Percentiles rank a stretch among this genome's conserved stretches.
Evolutionary conservation across 2,888 invertebrate genomes (phyloP).

Genomic region (Carterocephalus palaemon): DNA sequence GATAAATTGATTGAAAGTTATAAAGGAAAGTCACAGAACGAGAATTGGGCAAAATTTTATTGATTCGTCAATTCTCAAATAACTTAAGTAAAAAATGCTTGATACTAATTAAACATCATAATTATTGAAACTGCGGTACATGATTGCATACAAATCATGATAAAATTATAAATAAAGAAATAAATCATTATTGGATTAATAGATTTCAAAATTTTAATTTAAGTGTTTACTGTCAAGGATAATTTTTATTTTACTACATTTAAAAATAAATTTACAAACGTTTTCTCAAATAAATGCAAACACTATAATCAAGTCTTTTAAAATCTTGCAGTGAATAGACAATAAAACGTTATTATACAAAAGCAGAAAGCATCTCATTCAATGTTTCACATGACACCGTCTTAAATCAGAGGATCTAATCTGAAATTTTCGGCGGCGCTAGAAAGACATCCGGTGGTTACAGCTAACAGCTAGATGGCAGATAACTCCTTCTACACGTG

Average conservation of each 20-base stretch:
- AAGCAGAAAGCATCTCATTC: conserved; percentile 23
- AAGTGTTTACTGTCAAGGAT: too few species aligned
- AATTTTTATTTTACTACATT: too few species aligned
- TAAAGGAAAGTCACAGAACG: too few species aligned
- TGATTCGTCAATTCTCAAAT: too few species aligned
- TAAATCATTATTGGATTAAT: too few species aligned
- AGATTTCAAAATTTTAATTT: too few species aligned
- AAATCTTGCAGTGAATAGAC: neutral
- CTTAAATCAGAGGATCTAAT: conserved; percentile 38
- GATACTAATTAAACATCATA: too few species aligned
- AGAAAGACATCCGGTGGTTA: conserved; percentile 65
- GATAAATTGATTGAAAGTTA: conserved; percentile 21
- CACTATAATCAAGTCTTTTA: neutral
- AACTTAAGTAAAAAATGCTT: too few species aligned
- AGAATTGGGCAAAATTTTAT: too few species aligned
- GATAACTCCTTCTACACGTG: conserved; percentile 63
- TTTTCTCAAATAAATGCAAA: neutral
- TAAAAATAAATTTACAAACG: neutral
- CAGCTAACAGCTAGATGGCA: conserved; percentile 53
- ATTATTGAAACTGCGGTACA: too few species aligned
- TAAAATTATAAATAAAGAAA: too few species aligned
- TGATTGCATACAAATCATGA: too few species aligned
- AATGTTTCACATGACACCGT: conserved; percentile 30
- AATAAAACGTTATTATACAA: neutral
- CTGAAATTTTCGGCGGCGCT: conserved; percentile 60